Conservation (phyloP, 2,888 invertebrate species). For the Philereme vetulata region DNA sequence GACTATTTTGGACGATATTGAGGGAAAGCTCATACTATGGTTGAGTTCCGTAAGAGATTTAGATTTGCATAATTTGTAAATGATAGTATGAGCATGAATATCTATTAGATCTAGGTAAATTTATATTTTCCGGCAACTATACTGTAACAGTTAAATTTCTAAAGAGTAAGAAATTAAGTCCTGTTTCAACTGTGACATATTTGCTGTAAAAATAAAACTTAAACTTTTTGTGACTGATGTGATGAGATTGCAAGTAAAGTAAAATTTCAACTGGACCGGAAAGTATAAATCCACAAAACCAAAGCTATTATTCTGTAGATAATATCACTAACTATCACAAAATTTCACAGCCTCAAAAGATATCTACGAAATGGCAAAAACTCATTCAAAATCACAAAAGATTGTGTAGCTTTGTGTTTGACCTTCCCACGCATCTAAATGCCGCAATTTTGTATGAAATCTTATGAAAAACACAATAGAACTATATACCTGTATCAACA, state of each 20-base stretch:
- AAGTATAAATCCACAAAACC: constrained; percentile 22
- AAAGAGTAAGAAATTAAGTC: too few species aligned
- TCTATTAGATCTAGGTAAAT: too few species aligned
- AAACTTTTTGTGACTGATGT: too few species aligned
- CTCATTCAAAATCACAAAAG: constrained; percentile 18
- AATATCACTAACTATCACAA: constrained; percentile 5
- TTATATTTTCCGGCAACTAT: too few species aligned
- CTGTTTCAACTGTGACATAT: too few species aligned
- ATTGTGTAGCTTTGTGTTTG: constrained; percentile 17
- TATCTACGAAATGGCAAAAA: constrained; percentile 10
- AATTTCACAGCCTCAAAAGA: constrained; percentile 6
- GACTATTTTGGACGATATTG: background rate
- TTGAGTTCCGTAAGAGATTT: background rate
- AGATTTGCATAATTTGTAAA: background rate
- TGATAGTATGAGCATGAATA: background rate
- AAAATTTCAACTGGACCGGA: constrained; percentile 8
- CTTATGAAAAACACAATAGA: constrained; percentile 23
- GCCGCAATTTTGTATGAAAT: constrained; percentile 14
- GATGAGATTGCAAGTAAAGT: too few species aligned
- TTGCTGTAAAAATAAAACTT: too few species aligned
- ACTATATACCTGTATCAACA: constrained; percentile 21
- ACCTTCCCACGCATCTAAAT: constrained; percentile 44
- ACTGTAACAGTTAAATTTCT: too few species aligned
- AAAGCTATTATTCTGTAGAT: constrained; percentile 8
- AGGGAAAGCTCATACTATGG: too few species aligned